Base-by-base conservation (phyloP, 2,888 invertebrate species). In the Plusia festucae region DNA sequence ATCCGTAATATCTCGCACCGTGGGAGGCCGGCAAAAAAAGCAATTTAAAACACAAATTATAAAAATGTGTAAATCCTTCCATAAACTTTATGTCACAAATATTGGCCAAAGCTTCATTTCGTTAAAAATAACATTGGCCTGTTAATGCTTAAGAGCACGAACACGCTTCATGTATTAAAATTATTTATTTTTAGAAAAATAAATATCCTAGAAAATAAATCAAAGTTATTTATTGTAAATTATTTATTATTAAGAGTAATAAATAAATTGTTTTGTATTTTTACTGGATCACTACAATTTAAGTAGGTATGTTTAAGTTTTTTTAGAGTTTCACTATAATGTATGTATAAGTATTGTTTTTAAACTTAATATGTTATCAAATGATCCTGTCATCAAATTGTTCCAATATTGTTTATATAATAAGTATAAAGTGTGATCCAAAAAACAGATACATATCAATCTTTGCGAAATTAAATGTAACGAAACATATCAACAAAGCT, bases 401-500 rank as follows among this genome's bases (percentile, higher is more conserved):
- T 54, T 44, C 9, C n/a, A 52, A 44, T 32, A 20, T 40, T 67
- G 49, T 8, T 53, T 53, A 46, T 49, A 57, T 64, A 27, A 53
- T 58, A 55, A 32, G 18, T 56, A n/a, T 69, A 60, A 52, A 60
- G 60, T 62, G 66, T 82, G 75, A 76, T 73, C 68, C 61, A 54
- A 68, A 65, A 61, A 76, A 73, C 65, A 68, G 59, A 79, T 82
- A 76, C 82, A 79, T 79, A 79, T 79, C 79, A 81, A 76, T 60
- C 62, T 72, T 79, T 79, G 84, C 85, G 80, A 90, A 88, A 87
- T 88, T 85, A 88, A 73, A 84, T 88, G 83, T 87, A 90, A 90
- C 91, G 89, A 92, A 88, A 92, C 94, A 94, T 94, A 95, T 95
- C 94, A 94, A 90, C 84, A 90, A 94, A 90, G 94, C 94, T 95